Base-by-base conservation (phyloP, 1,140 invertebrate species). In the Epicauta chinensis region DNA sequence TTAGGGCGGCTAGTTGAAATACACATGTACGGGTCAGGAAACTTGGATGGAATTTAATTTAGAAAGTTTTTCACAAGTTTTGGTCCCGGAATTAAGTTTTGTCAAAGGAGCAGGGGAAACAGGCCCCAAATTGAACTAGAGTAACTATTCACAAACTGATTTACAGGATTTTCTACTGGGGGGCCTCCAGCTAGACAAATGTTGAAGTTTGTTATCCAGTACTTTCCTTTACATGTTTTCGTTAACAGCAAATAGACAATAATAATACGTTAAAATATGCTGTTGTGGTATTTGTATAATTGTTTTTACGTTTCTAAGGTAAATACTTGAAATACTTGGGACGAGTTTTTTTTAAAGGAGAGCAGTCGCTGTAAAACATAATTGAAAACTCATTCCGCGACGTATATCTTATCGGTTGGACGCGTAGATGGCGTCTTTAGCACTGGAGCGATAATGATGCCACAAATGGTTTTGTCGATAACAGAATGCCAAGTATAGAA, bases 361-460 rank as follows among this genome's bases (percentile, higher is more conserved):
- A 23, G 7, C 7, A 7, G 41, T 50, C 30, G 39, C 44, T 46
- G 46, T 62, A 59, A 60, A 62, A 58, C 55, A 58, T 60, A 60
- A 62, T 62, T 49, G 60, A 60, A 60, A 62, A 48, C 58, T 60
- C 58, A 55, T 62, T 57, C 34, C 41, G 55, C 53, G 58, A 54
- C 53, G 51, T 59, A 62, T 57, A 59, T 59, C 51, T 55, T 56
- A 42, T 42, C 48, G 54, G 49, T 51, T 37, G 46, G 39, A 44
- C 45, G 58, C 53, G 53, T 53, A 51, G 35, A 47, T 44, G 53
- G 47, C 49, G 56, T 58, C 51, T 59, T 51, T 32, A 51, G 50
- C 53, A 53, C 40, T 45, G 45, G 40, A 49, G 44, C 48, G 54
- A 59, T 61, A 61, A 59, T 59, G 60, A 61, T 51, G 54, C 54